A percentile compares a stretch with the other conserved stretches of the same genome.
These are phyloP conservation scores for Coreius guichenoti DNA, from an alignment of 2,797 vertebrate genomes.

Conservation along the genomic window DNA sequence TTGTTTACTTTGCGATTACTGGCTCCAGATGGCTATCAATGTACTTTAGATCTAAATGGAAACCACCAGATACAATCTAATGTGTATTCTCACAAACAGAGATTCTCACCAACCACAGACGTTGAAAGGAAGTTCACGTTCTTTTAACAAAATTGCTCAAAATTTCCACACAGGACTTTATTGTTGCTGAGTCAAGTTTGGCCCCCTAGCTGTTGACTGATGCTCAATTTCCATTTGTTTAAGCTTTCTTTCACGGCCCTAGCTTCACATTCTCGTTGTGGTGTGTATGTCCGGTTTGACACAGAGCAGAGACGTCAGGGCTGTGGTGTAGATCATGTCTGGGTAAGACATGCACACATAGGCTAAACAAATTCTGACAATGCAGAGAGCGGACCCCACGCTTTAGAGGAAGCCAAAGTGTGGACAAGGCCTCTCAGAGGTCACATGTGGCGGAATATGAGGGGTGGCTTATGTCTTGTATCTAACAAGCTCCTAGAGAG, in stretches of 20 bases:
- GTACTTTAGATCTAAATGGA: constrained; percentile 50
- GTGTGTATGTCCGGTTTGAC: constrained; percentile 51
- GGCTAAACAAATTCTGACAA: constrained; percentile 62
- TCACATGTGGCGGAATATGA: constrained; percentile 75
- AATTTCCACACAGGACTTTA: constrained; percentile 55
- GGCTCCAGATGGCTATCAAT: constrained; percentile 48
- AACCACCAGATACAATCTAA: constrained; percentile 51
- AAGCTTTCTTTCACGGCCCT: constrained; percentile 20
- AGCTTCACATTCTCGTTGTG: constrained; percentile 18
- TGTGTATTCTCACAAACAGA: constrained; percentile 18
- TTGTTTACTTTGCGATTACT: constrained; percentile 42
- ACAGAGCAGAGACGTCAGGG: constrained; percentile 54
- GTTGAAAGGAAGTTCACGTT: constrained; percentile 55
- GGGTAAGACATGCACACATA: constrained; percentile 49
- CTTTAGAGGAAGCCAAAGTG: constrained; percentile 72
- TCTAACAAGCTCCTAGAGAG: constrained; percentile 28
- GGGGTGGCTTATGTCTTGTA: constrained; percentile 68
- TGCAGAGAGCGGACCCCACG: constrained; percentile 66
- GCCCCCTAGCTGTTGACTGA: constrained; percentile 49
- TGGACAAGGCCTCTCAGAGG: constrained; percentile 73
- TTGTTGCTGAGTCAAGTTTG: constrained; percentile 54
- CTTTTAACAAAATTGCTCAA: constrained; percentile 43
- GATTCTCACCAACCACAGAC: constrained; percentile 33
- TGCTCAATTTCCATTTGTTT: constrained; percentile 54
- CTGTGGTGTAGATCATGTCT: constrained; percentile 55